These are phyloP conservation scores for Atherinosoma microstoma DNA, from an alignment of 2,797 vertebrate genomes.

Conservation along the genomic window DNA sequence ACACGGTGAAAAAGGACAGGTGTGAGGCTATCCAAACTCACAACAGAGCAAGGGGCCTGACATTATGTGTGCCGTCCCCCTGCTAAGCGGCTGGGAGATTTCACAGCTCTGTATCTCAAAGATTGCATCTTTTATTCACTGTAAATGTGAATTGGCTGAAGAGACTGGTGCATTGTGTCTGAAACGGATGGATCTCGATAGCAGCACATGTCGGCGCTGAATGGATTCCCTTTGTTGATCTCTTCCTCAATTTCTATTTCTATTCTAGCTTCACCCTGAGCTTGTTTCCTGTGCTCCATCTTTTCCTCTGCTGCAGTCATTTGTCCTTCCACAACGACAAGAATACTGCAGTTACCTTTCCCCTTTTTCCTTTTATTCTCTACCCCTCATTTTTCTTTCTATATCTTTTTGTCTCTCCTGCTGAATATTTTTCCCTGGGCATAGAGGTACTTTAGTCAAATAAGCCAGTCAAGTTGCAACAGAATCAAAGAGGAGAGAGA, in stretches of 20 bases:
- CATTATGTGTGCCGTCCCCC: conserved; percentile 36
- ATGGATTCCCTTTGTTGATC: conserved; percentile 72
- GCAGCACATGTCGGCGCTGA: conserved; percentile 61
- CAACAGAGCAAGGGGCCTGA: conserved; percentile 13
- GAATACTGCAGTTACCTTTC: conserved; percentile 36
- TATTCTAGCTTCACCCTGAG: conserved; percentile 34
- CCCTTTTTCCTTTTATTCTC: conserved; percentile 26
- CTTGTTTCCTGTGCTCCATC: conserved; percentile 48
- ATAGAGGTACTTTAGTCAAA: conserved; percentile 14
- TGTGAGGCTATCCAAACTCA: conserved; percentile 38
- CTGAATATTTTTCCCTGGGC: conserved; percentile 18
- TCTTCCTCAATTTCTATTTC: conserved; percentile 63
- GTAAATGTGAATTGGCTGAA: conserved; percentile 52
- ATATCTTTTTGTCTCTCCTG: not conserved
- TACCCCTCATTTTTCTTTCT: not conserved
- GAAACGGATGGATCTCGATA: conserved; percentile 69
- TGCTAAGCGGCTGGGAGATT: conserved; percentile 39
- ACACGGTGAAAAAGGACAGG: conserved; percentile 16
- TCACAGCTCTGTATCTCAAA: conserved; percentile 50
- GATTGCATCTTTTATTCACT: conserved; percentile 55
- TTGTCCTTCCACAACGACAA: conserved; percentile 44
- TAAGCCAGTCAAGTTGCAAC: conserved; percentile 14
- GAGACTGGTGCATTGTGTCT: conserved; percentile 67
- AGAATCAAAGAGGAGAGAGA: not conserved
- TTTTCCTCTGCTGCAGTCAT: conserved; percentile 51